These are phyloP conservation scores for Drosophila nannoptera DNA, from an alignment of 1,140 invertebrate species.

Conservation along the genomic window DNA sequence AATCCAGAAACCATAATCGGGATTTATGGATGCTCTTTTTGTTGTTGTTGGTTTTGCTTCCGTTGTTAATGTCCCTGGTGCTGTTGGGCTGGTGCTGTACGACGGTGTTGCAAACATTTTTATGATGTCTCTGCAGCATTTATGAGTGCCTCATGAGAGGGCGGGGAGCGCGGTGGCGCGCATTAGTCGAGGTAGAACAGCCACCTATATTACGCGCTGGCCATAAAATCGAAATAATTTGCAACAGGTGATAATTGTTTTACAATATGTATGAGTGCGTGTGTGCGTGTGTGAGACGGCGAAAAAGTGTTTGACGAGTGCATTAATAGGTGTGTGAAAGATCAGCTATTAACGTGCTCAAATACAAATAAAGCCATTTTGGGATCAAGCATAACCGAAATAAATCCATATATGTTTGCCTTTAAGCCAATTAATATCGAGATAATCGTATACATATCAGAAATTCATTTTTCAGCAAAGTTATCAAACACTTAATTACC, in stretches of 20 bases:
- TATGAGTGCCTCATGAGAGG: conserved; percentile 50
- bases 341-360: not conserved
- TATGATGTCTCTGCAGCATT: conserved; percentile 78
- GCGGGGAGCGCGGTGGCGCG: conserved; percentile 14
- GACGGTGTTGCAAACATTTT: conserved; percentile 76
- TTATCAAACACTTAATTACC: too few species aligned
- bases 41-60: conserved; percentile 27
- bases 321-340: conserved; percentile 14
- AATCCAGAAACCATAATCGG: conserved; percentile 77
- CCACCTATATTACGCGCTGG: conserved; percentile 72
- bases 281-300: not conserved
- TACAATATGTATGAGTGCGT: conserved; percentile 60
- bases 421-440: too few species aligned
- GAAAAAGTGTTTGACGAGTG: not conserved
- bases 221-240: conserved; percentile 75
- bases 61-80: conserved; percentile 43
- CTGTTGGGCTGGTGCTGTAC: conserved; percentile 25
- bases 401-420: too few species aligned
- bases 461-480: too few species aligned
- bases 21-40: conserved; percentile 69
- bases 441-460: too few species aligned
- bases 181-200: conserved; percentile 46
- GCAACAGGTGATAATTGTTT: conserved; percentile 78
- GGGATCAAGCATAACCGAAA: too few species aligned
- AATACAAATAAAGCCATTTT: not conserved